phyloP scores from a whole-genome alignment of 2,888 invertebrate species.

The Apamea anceps region DNA sequence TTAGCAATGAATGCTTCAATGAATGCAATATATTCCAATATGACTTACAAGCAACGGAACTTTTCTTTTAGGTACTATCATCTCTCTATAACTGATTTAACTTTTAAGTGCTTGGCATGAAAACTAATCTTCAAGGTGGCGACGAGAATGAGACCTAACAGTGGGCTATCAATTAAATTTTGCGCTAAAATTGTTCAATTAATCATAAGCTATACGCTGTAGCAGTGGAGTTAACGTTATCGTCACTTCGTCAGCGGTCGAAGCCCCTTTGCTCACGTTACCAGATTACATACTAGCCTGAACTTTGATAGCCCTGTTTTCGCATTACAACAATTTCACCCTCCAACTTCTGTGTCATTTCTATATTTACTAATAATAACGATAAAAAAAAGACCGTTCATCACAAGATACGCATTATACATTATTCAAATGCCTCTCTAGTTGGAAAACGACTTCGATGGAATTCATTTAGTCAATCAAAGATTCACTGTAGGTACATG shows the following conservation, averaged over 20 bases:
- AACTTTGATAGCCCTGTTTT: constrained; percentile 84
- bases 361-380: constrained; percentile 46
- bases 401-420: constrained; percentile 19
- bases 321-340: constrained; percentile 73
- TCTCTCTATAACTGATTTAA: neutral
- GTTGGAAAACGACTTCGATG: constrained; percentile 28
- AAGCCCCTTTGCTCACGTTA: constrained; percentile 83
- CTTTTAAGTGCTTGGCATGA: constrained; percentile 11
- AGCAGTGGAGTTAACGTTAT: constrained; percentile 79
- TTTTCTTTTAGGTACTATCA: neutral
- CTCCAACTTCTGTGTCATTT: constrained; percentile 62
- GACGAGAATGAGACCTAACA: constrained; percentile 20
- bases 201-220: constrained; percentile 63
- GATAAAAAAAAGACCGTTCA: constrained; percentile 22
- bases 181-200: constrained; percentile 72
- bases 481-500: constrained; percentile 44
- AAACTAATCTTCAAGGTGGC: constrained; percentile 22
- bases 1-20: neutral
- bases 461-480: constrained; percentile 16
- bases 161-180: constrained; percentile 64
- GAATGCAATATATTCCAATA: constrained; percentile 35
- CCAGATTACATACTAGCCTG: constrained; percentile 83
- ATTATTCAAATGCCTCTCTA: constrained; percentile 36
- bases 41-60: neutral
- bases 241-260: constrained; percentile 78